Base-by-base conservation (phyloP, 2,797 vertebrate genomes). In the Pachyuromys duprasi region DNA sequence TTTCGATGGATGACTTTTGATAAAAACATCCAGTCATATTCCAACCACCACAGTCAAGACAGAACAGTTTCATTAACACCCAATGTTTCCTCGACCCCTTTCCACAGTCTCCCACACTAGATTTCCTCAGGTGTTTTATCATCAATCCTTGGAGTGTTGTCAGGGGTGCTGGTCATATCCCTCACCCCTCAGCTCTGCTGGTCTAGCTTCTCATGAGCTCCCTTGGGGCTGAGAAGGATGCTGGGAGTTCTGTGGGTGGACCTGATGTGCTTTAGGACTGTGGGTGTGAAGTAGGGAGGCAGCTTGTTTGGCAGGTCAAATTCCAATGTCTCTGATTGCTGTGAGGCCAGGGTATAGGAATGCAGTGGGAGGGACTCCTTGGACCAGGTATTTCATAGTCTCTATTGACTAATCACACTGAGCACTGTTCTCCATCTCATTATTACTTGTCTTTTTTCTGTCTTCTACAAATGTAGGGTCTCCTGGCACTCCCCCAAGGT, bases 291-390 rank as follows among this genome's bases (percentile, higher is more conserved):
- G 26, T n/a, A 55, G 78, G 45, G 78, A 90, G 82, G n/a, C 42
- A 60, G 87, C n/a, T 69, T 63, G 8, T 62, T 94, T 42, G 89
- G 33, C 60, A 86, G 90, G 67, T 82, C 84, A 93, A 39, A 90
- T 94, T 88, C 84, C 86, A 82, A 1, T n/a, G 63, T 11, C 80
- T 91, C 33, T 97, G 83, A 94, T 74, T 90, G 88, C 91, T 92
- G 36, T 88, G 78, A 83, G 63, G 22, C 79, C 91, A 94, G 39
- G 4, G 53, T 18, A 74, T 28, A 67, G 81, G 76, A 94, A 93
- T 95, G 92, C 57, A 17, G 9, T 83, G 69, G 96, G 96, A 79
- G 45, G 76, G 63, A n/a, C 67, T 84, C 49, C 63, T 60, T 89
- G 53, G 3, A 70, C 45, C 65, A 63, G 57, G 31, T 93, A 92